A percentile compares a stretch with the other conserved stretches of the same genome.
Evolutionary conservation across 2,113 vertebrate genomes (phyloP).

Genomic region (Oophaga pumilio): DNA sequence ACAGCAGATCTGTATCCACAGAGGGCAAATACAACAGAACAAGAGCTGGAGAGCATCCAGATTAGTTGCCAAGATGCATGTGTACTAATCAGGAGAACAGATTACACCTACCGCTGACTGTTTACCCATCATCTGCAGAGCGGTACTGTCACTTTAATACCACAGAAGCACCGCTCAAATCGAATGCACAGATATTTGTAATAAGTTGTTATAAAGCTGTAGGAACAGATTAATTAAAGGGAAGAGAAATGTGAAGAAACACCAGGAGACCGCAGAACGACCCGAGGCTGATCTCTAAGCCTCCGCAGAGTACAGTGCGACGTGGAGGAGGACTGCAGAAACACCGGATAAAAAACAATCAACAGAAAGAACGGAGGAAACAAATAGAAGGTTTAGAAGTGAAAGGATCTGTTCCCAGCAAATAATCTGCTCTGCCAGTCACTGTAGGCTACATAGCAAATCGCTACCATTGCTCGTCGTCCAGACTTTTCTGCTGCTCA

Average conservation of each 20-base stretch:
- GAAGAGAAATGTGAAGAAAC: constrained; percentile 27
- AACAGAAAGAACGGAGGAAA: not conserved
- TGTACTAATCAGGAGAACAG: not conserved
- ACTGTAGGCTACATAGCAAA: not conserved
- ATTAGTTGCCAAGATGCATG: not conserved
- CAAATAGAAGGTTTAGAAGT: not conserved
- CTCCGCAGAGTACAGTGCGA: not conserved
- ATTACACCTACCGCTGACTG: not conserved
- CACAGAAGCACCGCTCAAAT: not conserved
- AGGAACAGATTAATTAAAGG: constrained; percentile 35
- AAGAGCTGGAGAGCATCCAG: not conserved
- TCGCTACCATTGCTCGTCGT: not conserved
- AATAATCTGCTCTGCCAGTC: not conserved
- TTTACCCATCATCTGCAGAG: not conserved
- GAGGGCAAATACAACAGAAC: no score
- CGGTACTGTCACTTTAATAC: not conserved
- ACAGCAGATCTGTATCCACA: no score
- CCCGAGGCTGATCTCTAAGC: constrained; percentile 25
- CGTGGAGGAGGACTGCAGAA: not conserved
- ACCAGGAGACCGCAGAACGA: constrained; percentile 16
- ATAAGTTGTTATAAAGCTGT: constrained; percentile 3
- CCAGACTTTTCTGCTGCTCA: not conserved
- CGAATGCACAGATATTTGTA: not conserved
- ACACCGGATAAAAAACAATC: not conserved
- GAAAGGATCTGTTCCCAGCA: not conserved